Base-by-base conservation (phyloP, 2,113 vertebrate species). In the Pseudonaja textilis region DNA sequence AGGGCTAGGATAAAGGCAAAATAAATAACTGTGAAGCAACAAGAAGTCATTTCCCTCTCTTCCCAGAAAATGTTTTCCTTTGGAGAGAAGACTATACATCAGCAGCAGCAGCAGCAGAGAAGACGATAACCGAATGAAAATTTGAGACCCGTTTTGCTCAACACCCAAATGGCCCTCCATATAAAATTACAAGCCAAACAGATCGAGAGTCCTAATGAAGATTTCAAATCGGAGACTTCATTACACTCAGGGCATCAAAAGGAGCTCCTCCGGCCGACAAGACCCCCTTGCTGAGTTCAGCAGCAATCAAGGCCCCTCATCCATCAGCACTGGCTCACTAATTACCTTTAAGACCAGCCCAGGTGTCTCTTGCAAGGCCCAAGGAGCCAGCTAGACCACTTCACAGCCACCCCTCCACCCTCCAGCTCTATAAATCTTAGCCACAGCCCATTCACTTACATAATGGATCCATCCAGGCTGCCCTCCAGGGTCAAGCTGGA, bases 301-400 rank as follows among this genome's bases (percentile, higher is more conserved):
- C 56, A 87, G 87, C 55, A 56, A 90, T 93, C 50, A 54, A 55
- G 45, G 74, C 74, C 88, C 56, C 92, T 64, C 93, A 61, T 93
- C 92, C 85, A 61, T 91, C 93, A 91, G 55, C 45, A 91, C 93
- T 91, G 1, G 54, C 93, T 93, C 64, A 23, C 90, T 93, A 91
- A 93, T 93, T 91, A 85, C 93, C 86, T 91, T 52, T 61, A 22
- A 91, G 3, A 9, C 29, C 87, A 91, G 90, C 69, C 93, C 93
- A 89, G 93, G 87, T 93, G 93, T 59, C 87, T 87, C 25, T 64
- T 89, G 87, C 61, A 91, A 93, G 93, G 93, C 45, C 87, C n/a
- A 91, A 85, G 69, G 87, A 59, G 87, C 55, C 86, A 89, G 55
- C 55, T 59, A 91, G 86, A 50, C 93, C 90, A 50, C 47, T 89